Conservation (phyloP, 92 coral and sea anemone species). For the Palythoa caribaeorum region DNA sequence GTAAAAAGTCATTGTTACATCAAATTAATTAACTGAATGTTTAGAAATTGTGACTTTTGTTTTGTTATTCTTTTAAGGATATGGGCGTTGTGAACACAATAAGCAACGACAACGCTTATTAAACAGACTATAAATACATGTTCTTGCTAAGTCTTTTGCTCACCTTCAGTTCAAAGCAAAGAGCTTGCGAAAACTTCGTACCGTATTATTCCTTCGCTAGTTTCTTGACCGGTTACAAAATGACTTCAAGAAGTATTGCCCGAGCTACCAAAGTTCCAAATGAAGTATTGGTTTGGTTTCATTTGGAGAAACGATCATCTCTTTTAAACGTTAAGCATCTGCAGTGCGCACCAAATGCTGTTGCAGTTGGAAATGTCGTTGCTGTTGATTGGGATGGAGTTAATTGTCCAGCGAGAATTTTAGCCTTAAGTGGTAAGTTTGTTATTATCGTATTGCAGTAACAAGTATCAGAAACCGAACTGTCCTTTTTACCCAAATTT, state of each 20-base stretch:
- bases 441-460: background rate
- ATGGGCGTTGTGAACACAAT: background rate
- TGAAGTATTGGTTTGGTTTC: background rate
- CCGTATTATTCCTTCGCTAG: too few relatives aligned
- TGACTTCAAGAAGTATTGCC: background rate
- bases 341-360: background rate
- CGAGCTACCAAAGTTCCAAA: conserved; percentile 11
- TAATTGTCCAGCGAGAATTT: background rate
- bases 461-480: too few relatives aligned
- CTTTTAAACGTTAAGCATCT: background rate
- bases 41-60: background rate
- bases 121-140: background rate
- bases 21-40: background rate
- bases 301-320: background rate
- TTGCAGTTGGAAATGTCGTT: background rate
- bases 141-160: background rate
- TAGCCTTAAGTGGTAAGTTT: conserved; percentile 10
- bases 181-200: too few relatives aligned
- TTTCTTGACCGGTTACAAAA: background rate
- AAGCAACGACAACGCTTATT: background rate
- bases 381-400: conserved; percentile 5
- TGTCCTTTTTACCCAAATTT: background rate
- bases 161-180: background rate
- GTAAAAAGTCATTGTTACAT: background rate
- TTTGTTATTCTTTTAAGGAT: background rate